Percentiles rank a stretch among this genome's conserved stretches.
phyloP scores from a whole-genome alignment of 2,797 vertebrate genomes.

The Clarias platycephalus region DNA sequence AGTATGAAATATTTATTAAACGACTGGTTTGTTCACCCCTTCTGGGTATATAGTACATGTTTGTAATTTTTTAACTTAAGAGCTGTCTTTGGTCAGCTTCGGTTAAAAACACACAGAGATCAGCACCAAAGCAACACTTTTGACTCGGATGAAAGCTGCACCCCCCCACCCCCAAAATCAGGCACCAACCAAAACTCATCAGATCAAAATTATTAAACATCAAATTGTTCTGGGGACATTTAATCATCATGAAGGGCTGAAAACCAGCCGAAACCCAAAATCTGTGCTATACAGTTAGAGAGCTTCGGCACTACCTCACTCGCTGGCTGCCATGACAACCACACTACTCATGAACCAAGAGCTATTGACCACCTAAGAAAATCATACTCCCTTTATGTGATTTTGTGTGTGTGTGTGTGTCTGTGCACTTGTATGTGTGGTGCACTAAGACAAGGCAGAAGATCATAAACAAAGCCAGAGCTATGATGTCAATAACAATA shows the following conservation, averaged over 20 bases:
- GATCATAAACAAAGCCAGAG: constrained; percentile 34
- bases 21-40: neutral
- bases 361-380: constrained; percentile 45
- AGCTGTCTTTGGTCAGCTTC: neutral
- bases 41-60: neutral
- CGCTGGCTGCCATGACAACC: constrained; percentile 48
- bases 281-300: constrained; percentile 32
- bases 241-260: neutral
- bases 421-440: constrained; percentile 23
- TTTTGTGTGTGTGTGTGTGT: constrained; percentile 7
- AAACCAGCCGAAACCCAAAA: constrained; percentile 21
- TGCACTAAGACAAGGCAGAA: constrained; percentile 18
- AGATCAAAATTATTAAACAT: neutral
- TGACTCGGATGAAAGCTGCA: neutral
- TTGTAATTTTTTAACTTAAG: neutral
- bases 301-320: constrained; percentile 26
- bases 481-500: constrained; percentile 3
- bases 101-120: neutral
- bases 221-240: neutral
- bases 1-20: neutral
- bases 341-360: constrained; percentile 36
- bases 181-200: neutral
- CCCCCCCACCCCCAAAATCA: no score
- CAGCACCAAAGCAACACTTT: neutral
- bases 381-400: constrained; percentile 29